Percentiles rank a stretch among this genome's conserved stretches.
phyloP scores from a whole-genome alignment of 2,797 vertebrate species.

The Megalops cyprinoides region DNA sequence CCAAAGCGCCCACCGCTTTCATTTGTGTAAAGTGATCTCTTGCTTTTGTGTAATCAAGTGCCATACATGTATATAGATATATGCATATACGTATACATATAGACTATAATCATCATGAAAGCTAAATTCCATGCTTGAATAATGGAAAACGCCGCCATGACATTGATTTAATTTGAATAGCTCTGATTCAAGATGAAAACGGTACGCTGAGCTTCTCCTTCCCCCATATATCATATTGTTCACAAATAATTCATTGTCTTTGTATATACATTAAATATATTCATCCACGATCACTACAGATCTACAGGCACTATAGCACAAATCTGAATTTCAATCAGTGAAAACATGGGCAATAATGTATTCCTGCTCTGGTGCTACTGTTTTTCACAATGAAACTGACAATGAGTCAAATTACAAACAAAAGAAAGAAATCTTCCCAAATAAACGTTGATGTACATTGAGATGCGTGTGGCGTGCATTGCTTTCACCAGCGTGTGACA shows the following conservation, averaged over 20 bases:
- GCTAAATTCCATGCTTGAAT: not conserved
- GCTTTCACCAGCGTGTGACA: not conserved
- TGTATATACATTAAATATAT: slow-evolving; percentile 9
- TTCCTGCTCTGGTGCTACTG: slow-evolving; percentile 21
- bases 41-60: slow-evolving; percentile 33
- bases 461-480: not conserved
- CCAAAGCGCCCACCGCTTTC: slow-evolving; percentile 83
- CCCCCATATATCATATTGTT: not conserved
- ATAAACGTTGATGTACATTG: slow-evolving; percentile 14
- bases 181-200: not conserved
- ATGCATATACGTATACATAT: not conserved
- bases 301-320: not conserved
- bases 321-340: not conserved
- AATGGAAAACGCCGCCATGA: not conserved
- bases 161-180: not conserved
- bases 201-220: not conserved
- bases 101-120: slow-evolving; percentile 20
- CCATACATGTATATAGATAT: slow-evolving; percentile 22
- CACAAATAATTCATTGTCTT: not conserved
- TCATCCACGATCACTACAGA: not conserved
- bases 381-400: not conserved
- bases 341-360: slow-evolving; percentile 8
- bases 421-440: not conserved
- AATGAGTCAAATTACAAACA: not conserved
- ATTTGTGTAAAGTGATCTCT: slow-evolving; percentile 33